Conservation (phyloP, 2,888 invertebrate species). For the Pseudococcus jackbeardsleyi region DNA sequence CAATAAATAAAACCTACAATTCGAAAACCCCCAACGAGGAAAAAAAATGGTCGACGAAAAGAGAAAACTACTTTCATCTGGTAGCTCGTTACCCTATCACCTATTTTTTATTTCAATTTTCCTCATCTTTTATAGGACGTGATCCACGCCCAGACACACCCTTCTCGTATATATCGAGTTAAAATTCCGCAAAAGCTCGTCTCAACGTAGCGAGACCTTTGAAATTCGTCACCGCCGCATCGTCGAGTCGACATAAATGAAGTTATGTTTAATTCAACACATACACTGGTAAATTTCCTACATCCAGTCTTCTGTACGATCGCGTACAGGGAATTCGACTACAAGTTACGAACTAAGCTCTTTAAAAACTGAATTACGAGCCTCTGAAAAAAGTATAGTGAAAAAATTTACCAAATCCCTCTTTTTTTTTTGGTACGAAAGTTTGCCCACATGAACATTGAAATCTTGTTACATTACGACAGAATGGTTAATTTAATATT, state of each 20-base stretch:
- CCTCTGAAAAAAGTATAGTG: not conserved
- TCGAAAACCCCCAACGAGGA: not conserved
- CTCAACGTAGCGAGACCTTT: not conserved
- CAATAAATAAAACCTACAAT: not conserved
- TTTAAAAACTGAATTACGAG: slow-evolving; percentile 15
- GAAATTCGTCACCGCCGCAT: not conserved
- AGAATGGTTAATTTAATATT: slow-evolving; percentile 28
- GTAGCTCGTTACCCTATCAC: slow-evolving; percentile 14
- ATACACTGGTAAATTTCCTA: not conserved
- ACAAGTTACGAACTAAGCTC: not conserved
- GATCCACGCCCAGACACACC: slow-evolving; percentile 32
- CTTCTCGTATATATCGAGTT: slow-evolving; percentile 25
- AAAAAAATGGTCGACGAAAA: not conserved
- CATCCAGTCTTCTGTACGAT: not conserved
- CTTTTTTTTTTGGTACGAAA: not conserved
- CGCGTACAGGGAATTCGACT: not conserved
- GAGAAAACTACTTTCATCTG: not conserved
- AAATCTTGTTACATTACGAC: not conserved
- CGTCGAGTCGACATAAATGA: not conserved
- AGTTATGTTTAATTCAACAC: slow-evolving; percentile 41
- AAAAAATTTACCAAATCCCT: not conserved
- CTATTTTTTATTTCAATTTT: slow-evolving; percentile 32
- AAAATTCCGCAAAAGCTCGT: slow-evolving; percentile 19
- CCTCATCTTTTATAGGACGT: not conserved
- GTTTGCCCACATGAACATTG: not conserved